Evolutionary conservation across 2,797 vertebrate genomes (phyloP), one percentile per base, ranked within the genome.

Genomic region (Melanogrammus aeglefinus): DNA sequence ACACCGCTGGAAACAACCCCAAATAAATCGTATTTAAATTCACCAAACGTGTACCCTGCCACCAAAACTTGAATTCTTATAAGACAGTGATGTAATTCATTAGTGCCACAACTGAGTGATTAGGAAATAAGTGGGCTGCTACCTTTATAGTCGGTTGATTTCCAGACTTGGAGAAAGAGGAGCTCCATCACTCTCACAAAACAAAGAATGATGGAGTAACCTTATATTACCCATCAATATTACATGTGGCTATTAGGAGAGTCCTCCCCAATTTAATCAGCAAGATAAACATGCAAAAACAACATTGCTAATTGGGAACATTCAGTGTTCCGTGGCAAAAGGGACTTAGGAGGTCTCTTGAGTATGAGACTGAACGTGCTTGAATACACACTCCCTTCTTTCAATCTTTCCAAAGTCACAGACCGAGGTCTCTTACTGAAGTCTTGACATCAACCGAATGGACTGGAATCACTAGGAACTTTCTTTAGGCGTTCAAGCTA

Each of bases 91-190:
- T 75, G 88, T 84, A 84, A 91, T 90, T 88, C 81, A 85, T 83
- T 79, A 81, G 74, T 87, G 84, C 90, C 88, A 86, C 74, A 70
- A 81, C 86, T 85, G 82, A 79, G 86, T 81, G 86, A 91, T 85
- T 87, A 86, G 83, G 85, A 92, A 93, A 91, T 90, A 92, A 71
- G 66, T 39, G 35, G 78, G 71, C 76, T 41, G 76, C 81, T 80
- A 80, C 69, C 79, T 35, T 69, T 85, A 81, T 79, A 66, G 1
- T 77, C 80, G 79, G 83, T 81, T 57, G 75, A 75, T 51, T 74
- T 84, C 73, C n/a, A 82, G 78, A 81, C 78, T 76, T 31, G 33
- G 57, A 39, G 71, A 81, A 36, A 2, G 79, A 79, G 77, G 72
- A 80, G 75, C 82, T 82, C 81, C 77, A 82, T 70, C 4, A 41